Base-by-base conservation (phyloP, 2,797 vertebrate genomes). In the Gymnothorax javanicus region DNA sequence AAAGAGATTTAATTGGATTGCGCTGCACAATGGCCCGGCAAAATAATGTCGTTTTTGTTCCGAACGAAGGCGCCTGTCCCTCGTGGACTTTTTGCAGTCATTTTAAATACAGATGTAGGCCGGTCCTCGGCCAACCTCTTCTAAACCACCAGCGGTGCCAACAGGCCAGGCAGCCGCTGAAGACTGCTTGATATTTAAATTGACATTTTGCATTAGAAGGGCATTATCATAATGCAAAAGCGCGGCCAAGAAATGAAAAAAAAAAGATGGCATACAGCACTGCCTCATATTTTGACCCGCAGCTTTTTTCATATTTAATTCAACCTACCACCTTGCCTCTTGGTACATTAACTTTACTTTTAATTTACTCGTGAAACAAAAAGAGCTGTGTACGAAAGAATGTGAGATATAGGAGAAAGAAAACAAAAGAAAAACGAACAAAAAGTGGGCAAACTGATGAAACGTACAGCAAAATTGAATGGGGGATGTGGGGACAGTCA, bases 1-100 rank as follows among this genome's bases (percentile, higher is more conserved):
- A 86, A 84, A 86, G 20, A 62, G 67, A 50, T 86, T 86, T 60
- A 43, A 86, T 64, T 83, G 84, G 84, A 83, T 20, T n/a, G 82
- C 67, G 87, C 60, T 23, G 79, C 62, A 81, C 71, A 86, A 86
- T n/a, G 59, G 71, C 33, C 56, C 58, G 25, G 52, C 20, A 27
- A 84, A 79, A 85, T 81, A 79, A 85, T 69, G 69, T 7, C 12
- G 59, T 67, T 81, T 84, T 81, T 84, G n/a, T 25, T 33, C 73
- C 58, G 17, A 62, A 7, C 4, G 54, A 43, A 43, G 33, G 33
- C 64, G 62, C 23, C 25, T 54, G 12, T 20, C 52, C 64, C 69
- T 43, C 67, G 12, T 20, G 12, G 54, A 57, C 60, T 13, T 67
- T 43, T 5, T 58, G 59, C 67, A 23, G 77, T 20, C 64, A 57